Evolutionary conservation across 2,888 invertebrate species (phyloP).

Genomic region (Criorhina ranunculi): DNA sequence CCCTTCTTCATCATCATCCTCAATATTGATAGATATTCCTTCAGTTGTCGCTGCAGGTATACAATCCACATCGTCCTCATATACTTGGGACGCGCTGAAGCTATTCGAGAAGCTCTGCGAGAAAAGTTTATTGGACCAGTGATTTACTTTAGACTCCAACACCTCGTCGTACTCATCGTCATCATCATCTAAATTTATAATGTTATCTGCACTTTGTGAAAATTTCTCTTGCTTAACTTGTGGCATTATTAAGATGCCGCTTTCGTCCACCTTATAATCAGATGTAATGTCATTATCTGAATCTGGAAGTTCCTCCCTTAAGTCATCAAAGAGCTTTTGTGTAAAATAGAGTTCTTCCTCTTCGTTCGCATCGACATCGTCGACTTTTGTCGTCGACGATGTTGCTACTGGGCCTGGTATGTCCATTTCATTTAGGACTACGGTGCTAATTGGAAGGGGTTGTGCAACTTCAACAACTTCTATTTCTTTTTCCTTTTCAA

Average conservation of each 20-base stretch:
- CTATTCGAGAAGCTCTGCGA: slow-evolving; percentile 78
- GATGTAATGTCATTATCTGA: slow-evolving; percentile 29
- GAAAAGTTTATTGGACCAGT: slow-evolving; percentile 80
- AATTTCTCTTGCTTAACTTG: slow-evolving; percentile 17
- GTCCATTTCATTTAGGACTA: neutral
- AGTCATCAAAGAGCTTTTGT: slow-evolving; percentile 79
- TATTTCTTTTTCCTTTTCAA: neutral
- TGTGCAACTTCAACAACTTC: too few relatives aligned
- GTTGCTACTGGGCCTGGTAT: neutral
- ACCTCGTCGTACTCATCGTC: slow-evolving; percentile 80
- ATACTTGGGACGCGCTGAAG: slow-evolving; percentile 80
- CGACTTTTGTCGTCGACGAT: neutral
- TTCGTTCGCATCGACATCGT: slow-evolving; percentile 66
- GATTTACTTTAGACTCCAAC: slow-evolving; percentile 79
- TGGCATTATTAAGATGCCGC: slow-evolving; percentile 4
- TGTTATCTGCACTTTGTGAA: neutral
- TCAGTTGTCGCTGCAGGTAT: slow-evolving; percentile 45
- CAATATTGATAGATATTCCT: slow-evolving; percentile 38
- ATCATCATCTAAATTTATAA: slow-evolving; percentile 67
- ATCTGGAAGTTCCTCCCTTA: slow-evolving; percentile 80
- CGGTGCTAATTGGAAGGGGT: neutral
- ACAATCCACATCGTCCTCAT: slow-evolving; percentile 72
- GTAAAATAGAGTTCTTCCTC: slow-evolving; percentile 80
- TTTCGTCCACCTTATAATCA: slow-evolving; percentile 32
- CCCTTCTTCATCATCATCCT: slow-evolving; percentile 49